Evolutionary conservation across 1,140 invertebrate species (phyloP), one percentile per base, ranked within the genome.

Genomic region (Temnothorax nylanderi): DNA sequence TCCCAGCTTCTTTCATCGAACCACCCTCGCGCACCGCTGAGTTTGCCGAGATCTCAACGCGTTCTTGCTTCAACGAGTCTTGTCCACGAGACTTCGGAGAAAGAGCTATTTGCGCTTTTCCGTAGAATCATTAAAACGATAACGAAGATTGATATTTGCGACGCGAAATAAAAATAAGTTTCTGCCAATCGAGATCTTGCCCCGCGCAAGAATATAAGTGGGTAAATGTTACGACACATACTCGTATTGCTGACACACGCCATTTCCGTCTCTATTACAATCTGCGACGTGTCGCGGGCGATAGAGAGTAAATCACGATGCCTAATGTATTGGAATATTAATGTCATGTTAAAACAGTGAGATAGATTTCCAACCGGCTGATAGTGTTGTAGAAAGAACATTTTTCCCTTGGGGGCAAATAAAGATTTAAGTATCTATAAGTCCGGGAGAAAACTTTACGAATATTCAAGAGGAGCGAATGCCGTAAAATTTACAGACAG

Each of bases 351-450:
- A 84, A 74, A 75, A 47, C 69, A 75, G 80, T 49, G 13, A 74
- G 62, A 84, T 84, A 84, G 80, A 82, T 84, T 84, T 47, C 54
- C 41, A 37, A 6, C 54, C 13, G 41, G 41, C n/a, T 84, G 80
- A 84, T 84, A 49, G 56, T 60, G 41, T 75, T 47, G 80, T 56
- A 47, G 69, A 34, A 47, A 74, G 37, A 71, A 16, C 49, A 60
- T 67, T 84, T 71, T 56, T 74, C 44, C 10, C 69, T 7, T 44
- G 54, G 37, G 51, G 18, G 47, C 41, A 86, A 71, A 86, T 67
- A 71, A 86, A 71, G 62, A 81, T 81, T 81, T 81, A 72, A 81
- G 77, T 72, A 82, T 81, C 77, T 65, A 65, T 81, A 81, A 81
- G 65, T 86, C 76, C 76, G 49, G 64, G 47, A 47, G 67, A 41